These are phyloP conservation scores for Halcyon malimbica DNA, from an alignment of 2,113 vertebrate genomes.

Conservation along the genomic window DNA sequence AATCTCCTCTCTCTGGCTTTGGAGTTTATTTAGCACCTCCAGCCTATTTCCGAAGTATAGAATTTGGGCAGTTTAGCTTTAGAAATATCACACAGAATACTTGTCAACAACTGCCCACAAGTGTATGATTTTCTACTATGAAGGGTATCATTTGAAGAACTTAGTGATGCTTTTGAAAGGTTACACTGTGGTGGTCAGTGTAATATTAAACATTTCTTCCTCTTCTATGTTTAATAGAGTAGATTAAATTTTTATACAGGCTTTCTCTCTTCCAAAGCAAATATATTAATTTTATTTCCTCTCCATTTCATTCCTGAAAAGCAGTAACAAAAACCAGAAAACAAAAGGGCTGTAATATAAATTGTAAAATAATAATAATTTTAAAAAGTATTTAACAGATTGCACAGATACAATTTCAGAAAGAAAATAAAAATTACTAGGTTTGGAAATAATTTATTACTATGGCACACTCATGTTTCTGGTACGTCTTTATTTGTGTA, in stretches of 20 bases:
- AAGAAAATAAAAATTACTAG: neutral
- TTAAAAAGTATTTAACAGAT: neutral
- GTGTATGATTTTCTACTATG: neutral
- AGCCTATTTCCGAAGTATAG: neutral
- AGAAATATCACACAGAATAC: neutral
- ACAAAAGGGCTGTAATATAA: neutral
- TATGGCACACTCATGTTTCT: neutral
- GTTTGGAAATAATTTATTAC: neutral
- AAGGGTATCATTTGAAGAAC: neutral
- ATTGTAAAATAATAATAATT: neutral
- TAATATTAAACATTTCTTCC: neutral
- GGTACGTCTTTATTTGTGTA: neutral
- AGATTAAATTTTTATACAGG: neutral
- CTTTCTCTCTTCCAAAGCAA: neutral
- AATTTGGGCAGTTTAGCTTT: neutral
- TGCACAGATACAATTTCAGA: neutral
- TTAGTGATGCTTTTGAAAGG: neutral
- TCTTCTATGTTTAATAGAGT: neutral
- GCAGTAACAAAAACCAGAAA: neutral
- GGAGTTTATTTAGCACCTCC: neutral
- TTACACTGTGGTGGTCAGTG: neutral
- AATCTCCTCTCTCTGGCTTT: neutral
- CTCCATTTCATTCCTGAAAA: neutral
- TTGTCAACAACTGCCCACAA: neutral
- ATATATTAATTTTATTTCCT: neutral